Conservation (phyloP, 1,140 invertebrate genomes). For the Drosophila nasuta region DNA sequence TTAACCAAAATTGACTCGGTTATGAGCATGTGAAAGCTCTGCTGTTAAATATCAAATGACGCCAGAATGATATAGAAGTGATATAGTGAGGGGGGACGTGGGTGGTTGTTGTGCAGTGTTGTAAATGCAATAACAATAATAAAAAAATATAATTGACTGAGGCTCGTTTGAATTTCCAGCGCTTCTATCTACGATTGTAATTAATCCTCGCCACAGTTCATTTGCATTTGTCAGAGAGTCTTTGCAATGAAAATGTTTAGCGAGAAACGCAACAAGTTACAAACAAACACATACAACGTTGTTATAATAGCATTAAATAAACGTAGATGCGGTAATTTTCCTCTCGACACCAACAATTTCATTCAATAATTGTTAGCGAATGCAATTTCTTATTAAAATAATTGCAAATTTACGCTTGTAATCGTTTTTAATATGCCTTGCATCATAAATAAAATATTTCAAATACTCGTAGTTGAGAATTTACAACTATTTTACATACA, state of each 20-base stretch:
- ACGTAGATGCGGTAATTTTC: conserved; percentile 61
- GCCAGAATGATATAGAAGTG: conserved; percentile 31
- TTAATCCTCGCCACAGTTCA: conserved; percentile 61
- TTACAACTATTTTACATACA: conserved; percentile 1
- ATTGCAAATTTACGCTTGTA: conserved; percentile 5
- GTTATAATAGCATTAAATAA: conserved; percentile 15
- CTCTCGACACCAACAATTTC: conserved; percentile 58
- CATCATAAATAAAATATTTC: background rate
- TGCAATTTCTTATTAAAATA: conserved; percentile 22
- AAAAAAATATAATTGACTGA: conserved; percentile 61
- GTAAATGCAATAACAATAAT: conserved; percentile 71
- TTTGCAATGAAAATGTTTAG: conserved; percentile 25
- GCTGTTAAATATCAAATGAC: conserved; percentile 53
- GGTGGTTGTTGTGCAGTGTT: conserved; percentile 50
- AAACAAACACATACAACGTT: conserved; percentile 19
- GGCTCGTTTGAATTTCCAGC: conserved; percentile 38
- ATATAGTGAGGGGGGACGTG: background rate
- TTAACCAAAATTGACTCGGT: conserved; percentile 46
- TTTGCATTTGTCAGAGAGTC: conserved; percentile 59
- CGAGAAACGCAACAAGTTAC: conserved; percentile 18
- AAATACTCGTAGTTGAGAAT: background rate
- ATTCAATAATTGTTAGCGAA: conserved; percentile 22
- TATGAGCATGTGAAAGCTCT: conserved; percentile 14
- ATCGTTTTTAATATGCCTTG: background rate
- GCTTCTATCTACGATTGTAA: conserved; percentile 41